Conservation (phyloP, 2,888 invertebrate genomes). For the Meandrusa payeni region DNA sequence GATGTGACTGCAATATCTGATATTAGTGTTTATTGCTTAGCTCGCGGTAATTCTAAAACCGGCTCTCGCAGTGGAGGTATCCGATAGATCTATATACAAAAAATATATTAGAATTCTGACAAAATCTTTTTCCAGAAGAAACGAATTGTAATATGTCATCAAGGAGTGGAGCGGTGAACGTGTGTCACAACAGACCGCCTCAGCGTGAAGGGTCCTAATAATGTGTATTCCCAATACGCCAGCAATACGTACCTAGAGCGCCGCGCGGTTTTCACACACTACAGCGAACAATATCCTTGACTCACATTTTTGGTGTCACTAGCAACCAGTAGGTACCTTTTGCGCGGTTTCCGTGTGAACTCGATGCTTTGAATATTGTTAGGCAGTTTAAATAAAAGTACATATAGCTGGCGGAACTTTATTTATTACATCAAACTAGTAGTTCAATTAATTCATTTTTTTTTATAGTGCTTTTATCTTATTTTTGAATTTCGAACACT, state of each 20-base stretch:
- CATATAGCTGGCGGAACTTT: neutral
- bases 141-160: neutral
- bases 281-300: slow-evolving; percentile 18
- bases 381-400: slow-evolving; percentile 8
- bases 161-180: neutral
- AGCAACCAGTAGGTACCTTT: slow-evolving; percentile 59
- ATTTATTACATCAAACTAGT: no score
- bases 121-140: neutral
- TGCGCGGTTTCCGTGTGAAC: slow-evolving; percentile 74
- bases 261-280: slow-evolving; percentile 12
- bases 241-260: neutral
- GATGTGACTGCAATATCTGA: slow-evolving; percentile 27
- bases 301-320: slow-evolving; percentile 22
- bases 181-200: no score
- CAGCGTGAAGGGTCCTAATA: neutral
- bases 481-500: no score
- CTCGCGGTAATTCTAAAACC: slow-evolving; percentile 26
- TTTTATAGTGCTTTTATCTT: no score
- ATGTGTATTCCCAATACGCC: neutral
- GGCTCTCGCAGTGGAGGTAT: slow-evolving; percentile 21
- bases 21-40: slow-evolving; percentile 25
- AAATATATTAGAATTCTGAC: slow-evolving; percentile 7
- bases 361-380: slow-evolving; percentile 41
- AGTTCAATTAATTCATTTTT: no score
- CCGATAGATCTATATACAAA: slow-evolving; percentile 7